A percentile compares a stretch with the other conserved stretches of the same genome.
These are phyloP conservation scores for Sapajus apella DNA, from an alignment of 2,113 vertebrate species.

Conservation along the genomic window DNA sequence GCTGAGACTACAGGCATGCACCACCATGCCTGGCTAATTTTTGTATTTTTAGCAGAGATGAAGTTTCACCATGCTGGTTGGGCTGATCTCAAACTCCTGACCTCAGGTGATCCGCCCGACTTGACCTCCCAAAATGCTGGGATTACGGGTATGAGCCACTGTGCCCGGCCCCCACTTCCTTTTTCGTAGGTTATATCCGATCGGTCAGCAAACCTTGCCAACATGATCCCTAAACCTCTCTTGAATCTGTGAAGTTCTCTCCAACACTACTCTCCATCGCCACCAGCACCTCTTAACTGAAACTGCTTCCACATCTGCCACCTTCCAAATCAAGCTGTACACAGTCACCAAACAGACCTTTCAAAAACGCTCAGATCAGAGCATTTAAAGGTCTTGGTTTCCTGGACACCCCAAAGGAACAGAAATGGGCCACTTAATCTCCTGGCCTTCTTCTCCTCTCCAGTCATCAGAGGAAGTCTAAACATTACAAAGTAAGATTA, in stretches of 20 bases:
- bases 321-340: neutral
- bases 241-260: neutral
- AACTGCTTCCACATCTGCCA: neutral
- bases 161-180: neutral
- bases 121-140: too few species aligned
- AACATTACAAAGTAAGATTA: slow-evolving; percentile 35
- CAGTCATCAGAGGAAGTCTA: neutral
- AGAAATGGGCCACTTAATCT: slow-evolving; percentile 21
- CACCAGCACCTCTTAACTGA: neutral
- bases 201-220: neutral
- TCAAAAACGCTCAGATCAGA: neutral
- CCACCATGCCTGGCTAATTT: too few species aligned
- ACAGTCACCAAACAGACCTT: neutral
- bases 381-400: neutral
- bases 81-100: too few species aligned
- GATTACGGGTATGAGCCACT: too few species aligned
- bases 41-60: too few species aligned
- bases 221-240: neutral
- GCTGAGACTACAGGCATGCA: too few species aligned
- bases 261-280: neutral
- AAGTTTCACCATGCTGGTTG: too few species aligned
- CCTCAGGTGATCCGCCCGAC: too few species aligned
- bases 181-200: neutral
- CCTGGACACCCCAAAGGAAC: neutral
- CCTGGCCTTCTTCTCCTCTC: neutral